Conservation (phyloP, 2,888 invertebrate species). For the Brachyptera risi region DNA sequence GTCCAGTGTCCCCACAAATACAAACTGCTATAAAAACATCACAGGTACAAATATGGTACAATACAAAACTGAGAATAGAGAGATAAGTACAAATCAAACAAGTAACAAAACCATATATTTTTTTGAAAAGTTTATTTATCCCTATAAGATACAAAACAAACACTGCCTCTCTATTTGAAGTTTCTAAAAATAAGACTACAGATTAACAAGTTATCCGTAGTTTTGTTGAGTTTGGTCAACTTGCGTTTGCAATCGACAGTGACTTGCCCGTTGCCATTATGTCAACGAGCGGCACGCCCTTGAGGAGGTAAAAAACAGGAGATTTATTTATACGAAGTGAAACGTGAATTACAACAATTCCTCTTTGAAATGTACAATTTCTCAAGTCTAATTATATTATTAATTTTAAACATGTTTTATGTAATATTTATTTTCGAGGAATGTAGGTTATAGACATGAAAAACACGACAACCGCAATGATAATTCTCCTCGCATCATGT, state of each 20-base stretch:
- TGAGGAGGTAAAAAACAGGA: no score
- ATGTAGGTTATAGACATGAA: constrained; percentile 33
- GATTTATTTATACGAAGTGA: no score
- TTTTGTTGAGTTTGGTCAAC: constrained; percentile 44
- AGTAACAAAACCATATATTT: constrained; percentile 34
- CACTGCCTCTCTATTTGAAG: constrained; percentile 50
- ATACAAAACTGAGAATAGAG: no score
- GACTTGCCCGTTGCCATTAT: no score
- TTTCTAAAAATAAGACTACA: constrained; percentile 55
- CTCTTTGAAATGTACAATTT: constrained; percentile 14
- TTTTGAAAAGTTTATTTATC: constrained; percentile 57
- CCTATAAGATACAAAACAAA: constrained; percentile 61
- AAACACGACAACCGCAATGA: constrained; percentile 29
- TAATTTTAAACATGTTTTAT: constrained; percentile 17
- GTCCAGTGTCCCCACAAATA: no score
- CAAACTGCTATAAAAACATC: no score
- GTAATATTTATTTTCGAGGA: constrained; percentile 29
- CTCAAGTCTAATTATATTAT: constrained; percentile 17
- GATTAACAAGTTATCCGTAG: constrained; percentile 46
- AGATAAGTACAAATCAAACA: background rate
- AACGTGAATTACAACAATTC: background rate
- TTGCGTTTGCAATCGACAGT: constrained; percentile 31
- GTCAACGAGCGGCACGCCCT: no score
- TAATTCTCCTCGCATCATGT: background rate
- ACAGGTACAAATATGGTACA: no score